Conservation (phyloP, 1,140 invertebrate genomes). For the Rhagoletis pomonella region DNA sequence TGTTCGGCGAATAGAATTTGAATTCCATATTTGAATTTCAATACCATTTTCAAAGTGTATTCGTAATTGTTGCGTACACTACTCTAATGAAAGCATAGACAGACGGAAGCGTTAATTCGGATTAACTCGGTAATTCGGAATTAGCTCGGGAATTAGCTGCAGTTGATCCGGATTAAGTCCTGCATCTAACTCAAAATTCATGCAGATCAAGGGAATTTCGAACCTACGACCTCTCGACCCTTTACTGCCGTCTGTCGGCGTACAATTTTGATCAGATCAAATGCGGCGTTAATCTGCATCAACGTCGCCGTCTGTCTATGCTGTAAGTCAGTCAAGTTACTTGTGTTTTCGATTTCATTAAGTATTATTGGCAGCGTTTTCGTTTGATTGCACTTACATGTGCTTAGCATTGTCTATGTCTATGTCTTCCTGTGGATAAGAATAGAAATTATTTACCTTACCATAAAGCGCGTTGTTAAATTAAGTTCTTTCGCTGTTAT, state of each 20-base stretch:
- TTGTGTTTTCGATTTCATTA: background rate
- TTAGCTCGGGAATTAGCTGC: too few relatives aligned
- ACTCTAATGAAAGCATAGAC: too few relatives aligned
- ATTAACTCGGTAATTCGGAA: too few relatives aligned
- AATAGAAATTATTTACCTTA: slow-evolving; percentile 11
- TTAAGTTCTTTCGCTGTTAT: background rate
- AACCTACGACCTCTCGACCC: too few relatives aligned
- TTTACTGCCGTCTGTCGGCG: too few relatives aligned
- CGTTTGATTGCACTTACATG: background rate
- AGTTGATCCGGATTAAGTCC: too few relatives aligned
- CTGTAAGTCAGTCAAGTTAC: background rate
- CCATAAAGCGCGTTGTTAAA: background rate
- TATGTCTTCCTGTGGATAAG: background rate
- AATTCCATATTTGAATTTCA: background rate
- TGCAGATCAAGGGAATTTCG: too few relatives aligned
- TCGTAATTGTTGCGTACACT: background rate
- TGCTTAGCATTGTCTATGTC: background rate
- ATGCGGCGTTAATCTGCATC: too few relatives aligned
- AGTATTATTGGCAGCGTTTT: background rate
- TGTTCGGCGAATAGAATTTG: slow-evolving; percentile 26
- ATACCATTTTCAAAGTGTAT: background rate
- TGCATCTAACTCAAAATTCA: too few relatives aligned
- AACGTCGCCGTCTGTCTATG: too few relatives aligned
- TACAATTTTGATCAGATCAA: too few relatives aligned
- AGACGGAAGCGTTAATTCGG: too few relatives aligned